Evolutionary conservation across 2,888 invertebrate species (phyloP).

Genomic region (Drosophila colorata): DNA sequence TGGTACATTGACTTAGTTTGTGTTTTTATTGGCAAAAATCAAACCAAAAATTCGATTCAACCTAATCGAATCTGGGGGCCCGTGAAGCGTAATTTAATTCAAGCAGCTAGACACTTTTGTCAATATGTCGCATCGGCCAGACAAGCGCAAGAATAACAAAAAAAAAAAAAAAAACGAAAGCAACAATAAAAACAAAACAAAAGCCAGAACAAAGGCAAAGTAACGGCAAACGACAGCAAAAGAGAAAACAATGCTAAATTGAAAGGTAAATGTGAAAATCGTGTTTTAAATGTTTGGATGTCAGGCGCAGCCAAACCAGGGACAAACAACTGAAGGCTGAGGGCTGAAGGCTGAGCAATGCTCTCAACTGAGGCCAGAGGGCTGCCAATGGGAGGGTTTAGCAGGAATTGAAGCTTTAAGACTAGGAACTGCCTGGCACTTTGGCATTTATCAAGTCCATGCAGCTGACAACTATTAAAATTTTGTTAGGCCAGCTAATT

Average conservation of each 20-base stretch:
- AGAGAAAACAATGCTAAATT: slow-evolving; percentile 66
- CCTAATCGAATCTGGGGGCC: slow-evolving; percentile 61
- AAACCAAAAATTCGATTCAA: slow-evolving; percentile 67
- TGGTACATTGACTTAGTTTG: slow-evolving; percentile 42
- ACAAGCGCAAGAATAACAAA: slow-evolving; percentile 12
- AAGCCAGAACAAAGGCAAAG: slow-evolving; percentile 8
- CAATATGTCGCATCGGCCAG: slow-evolving; percentile 63
- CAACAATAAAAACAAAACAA: not conserved
- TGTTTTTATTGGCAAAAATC: slow-evolving; percentile 54
- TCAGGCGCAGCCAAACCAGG: slow-evolving; percentile 39
- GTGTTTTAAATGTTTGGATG: slow-evolving; percentile 74
- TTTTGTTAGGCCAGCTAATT: slow-evolving; percentile 64
- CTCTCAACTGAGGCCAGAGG: slow-evolving; percentile 2
- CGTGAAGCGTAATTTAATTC: slow-evolving; percentile 63
- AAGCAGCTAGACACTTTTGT: slow-evolving; percentile 58
- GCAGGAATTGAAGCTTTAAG: slow-evolving; percentile 4
- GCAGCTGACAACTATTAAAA: slow-evolving; percentile 70
- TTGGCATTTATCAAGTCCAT: slow-evolving; percentile 76
- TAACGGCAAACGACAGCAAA: slow-evolving; percentile 21
- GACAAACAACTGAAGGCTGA: slow-evolving; percentile 32
- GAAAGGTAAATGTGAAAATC: slow-evolving; percentile 78
- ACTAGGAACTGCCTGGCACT: slow-evolving; percentile 54
- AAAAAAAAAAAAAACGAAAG: slow-evolving; percentile 18
- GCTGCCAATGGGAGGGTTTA: not conserved
- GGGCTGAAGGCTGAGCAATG: slow-evolving; percentile 19